Evolutionary conservation across 1,140 invertebrate species (phyloP).

Genomic region (Eupeodes corollae): DNA sequence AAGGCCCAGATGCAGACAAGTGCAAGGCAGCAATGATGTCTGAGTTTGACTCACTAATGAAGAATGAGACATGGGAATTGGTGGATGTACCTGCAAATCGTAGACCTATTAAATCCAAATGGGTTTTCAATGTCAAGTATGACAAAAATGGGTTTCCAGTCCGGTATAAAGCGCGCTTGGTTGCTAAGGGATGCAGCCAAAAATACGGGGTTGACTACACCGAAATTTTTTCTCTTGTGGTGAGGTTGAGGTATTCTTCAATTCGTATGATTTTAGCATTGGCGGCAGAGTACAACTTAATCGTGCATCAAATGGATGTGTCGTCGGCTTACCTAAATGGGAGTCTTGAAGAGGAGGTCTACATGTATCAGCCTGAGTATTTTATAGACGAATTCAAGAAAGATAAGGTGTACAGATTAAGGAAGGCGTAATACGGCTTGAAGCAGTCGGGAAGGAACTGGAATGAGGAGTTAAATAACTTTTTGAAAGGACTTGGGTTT

Average conservation of each 20-base stretch:
- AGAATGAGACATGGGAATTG: slow-evolving; percentile 17
- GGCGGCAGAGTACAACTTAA: slow-evolving; percentile 16
- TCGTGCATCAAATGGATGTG: slow-evolving; percentile 31
- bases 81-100: slow-evolving; percentile 17
- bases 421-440: slow-evolving; percentile 15
- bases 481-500: slow-evolving; percentile 17
- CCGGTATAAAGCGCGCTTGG: slow-evolving; percentile 34
- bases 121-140: slow-evolving; percentile 33
- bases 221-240: slow-evolving; percentile 30
- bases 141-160: slow-evolving; percentile 16
- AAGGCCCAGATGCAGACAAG: slow-evolving; percentile 18
- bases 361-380: slow-evolving; percentile 8
- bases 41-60: slow-evolving; percentile 4
- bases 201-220: slow-evolving; percentile 25
- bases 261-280: slow-evolving; percentile 29
- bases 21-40: slow-evolving; percentile 7
- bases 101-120: slow-evolving; percentile 26
- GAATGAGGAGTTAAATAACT: slow-evolving; percentile 22
- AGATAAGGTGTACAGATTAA: background rate
- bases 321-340: slow-evolving; percentile 39
- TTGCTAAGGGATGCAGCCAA: slow-evolving; percentile 26
- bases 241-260: slow-evolving; percentile 13
- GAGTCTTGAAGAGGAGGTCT: slow-evolving; percentile 28
- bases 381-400: slow-evolving; percentile 1
- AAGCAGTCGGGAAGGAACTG: slow-evolving; percentile 15